Base-by-base conservation (phyloP, 2,113 vertebrate genomes). In the Crypturellus undulatus region DNA sequence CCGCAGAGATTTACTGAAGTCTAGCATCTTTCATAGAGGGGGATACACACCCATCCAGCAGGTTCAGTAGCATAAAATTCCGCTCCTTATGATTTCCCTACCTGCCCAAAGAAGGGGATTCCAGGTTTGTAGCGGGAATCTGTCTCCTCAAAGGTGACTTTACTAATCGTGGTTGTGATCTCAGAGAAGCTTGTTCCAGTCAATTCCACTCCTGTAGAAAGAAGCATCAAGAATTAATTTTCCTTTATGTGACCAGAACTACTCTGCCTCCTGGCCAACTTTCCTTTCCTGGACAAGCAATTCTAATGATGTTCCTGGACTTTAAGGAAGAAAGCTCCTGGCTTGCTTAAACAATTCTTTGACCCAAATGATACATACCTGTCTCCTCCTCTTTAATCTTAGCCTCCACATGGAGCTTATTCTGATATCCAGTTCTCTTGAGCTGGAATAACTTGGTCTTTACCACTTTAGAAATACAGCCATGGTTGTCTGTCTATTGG, bases 311-410 rank as follows among this genome's bases (percentile, higher is more conserved):
- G 19, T 5, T 73, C 16, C 36, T 79, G 54, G 20, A 8, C 9
- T 62, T 45, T 32, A 54, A 7, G 18, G 9, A 70, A 64, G 15
- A 96, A 91, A 90, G 40, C 36, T 78, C 14, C 11, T 40, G 15
- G 22, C 19, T 28, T 77, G 69, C 71, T 34, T 79, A 52, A 8
- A 75, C 3, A 2, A 24, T 20, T 68, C 2, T 87, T 52, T 9
- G 5, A 49, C 81, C 22, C 24, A 56, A 16, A 65, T 47, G 20
- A 72, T 84, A 75, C 95, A 87, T 56, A 98, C 98, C 98, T 97
- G 98, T 98, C 73, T 94, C 98, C 8, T 98, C 96, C 73, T 98
- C 98, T 95, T 90, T 95, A 85, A 98, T 97, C 79, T 95, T 97
- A 80, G 98, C 98, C 12, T 95, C 90, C 12, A 95, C 96, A 14